phyloP scores from a whole-genome alignment of 2,888 invertebrate genomes.

The Dasypogon diadema region DNA sequence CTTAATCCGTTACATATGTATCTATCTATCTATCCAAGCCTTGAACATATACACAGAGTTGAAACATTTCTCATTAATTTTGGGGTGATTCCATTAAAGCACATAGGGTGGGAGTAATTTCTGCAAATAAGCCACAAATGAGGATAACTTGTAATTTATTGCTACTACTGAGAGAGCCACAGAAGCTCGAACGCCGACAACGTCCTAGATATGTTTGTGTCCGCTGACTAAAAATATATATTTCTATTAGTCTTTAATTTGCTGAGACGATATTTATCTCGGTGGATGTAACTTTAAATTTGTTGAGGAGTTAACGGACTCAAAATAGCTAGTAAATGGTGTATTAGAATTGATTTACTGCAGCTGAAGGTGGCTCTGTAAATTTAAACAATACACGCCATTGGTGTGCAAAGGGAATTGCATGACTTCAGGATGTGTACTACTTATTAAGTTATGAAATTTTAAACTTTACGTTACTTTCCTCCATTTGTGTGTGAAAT shows the following conservation, averaged over 20 bases:
- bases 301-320: neutral
- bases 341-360: neutral
- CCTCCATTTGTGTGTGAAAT: too few species aligned
- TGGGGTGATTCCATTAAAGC: constrained; percentile 35
- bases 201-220: constrained; percentile 2
- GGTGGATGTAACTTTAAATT: neutral
- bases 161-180: constrained; percentile 25
- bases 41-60: constrained; percentile 4
- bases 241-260: constrained; percentile 39
- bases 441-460: too few species aligned
- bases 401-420: too few species aligned
- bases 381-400: too few species aligned
- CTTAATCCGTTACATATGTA: constrained; percentile 2
- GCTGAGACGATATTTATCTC: neutral
- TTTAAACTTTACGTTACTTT: too few species aligned
- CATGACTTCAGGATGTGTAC: too few species aligned
- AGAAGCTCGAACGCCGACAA: constrained; percentile 1
- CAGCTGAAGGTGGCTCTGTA: too few species aligned
- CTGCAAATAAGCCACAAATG: constrained; percentile 54
- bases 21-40: neutral
- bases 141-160: constrained; percentile 56
- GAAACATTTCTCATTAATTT: constrained; percentile 48
- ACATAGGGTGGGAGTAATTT: constrained; percentile 39
- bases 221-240: constrained; percentile 11
- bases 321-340: neutral